Conservation (phyloP, 2,797 vertebrate species). For the Trachurus trachurus region DNA sequence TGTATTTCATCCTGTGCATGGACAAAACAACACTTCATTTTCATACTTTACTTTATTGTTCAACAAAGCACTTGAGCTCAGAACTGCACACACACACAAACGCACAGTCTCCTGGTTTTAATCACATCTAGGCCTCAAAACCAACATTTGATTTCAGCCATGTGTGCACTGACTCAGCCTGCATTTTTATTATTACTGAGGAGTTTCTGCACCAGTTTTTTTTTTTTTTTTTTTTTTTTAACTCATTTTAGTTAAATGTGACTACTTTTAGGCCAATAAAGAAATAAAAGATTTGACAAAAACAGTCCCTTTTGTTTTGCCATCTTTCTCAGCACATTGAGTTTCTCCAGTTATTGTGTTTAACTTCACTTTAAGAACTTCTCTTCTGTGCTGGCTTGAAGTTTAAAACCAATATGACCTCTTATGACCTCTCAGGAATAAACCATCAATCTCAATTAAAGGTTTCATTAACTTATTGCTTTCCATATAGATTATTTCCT, state of each 20-base stretch:
- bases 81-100: background rate
- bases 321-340: slow-evolving; percentile 2
- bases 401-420: background rate
- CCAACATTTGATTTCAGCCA: background rate
- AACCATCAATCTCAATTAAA: background rate
- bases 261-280: background rate
- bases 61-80: background rate
- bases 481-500: background rate
- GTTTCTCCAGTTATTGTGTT: background rate
- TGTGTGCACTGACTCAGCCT: slow-evolving; percentile 1
- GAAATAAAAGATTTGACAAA: background rate
- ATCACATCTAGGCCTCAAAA: background rate
- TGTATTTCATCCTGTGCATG: background rate
- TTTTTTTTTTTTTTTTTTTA: too few relatives aligned
- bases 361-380: background rate
- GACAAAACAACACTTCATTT: background rate
- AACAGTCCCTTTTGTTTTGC: too few relatives aligned
- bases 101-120: background rate
- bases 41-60: background rate
- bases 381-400: background rate
- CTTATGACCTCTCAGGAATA: background rate
- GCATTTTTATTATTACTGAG: slow-evolving; percentile 3
- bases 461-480: background rate
- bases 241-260: background rate
- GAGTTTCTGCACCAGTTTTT: background rate